These are phyloP conservation scores for Astropecten irregularis DNA, from an alignment of 53 echinoderm and acorn worm genomes.

Conservation along the genomic window DNA sequence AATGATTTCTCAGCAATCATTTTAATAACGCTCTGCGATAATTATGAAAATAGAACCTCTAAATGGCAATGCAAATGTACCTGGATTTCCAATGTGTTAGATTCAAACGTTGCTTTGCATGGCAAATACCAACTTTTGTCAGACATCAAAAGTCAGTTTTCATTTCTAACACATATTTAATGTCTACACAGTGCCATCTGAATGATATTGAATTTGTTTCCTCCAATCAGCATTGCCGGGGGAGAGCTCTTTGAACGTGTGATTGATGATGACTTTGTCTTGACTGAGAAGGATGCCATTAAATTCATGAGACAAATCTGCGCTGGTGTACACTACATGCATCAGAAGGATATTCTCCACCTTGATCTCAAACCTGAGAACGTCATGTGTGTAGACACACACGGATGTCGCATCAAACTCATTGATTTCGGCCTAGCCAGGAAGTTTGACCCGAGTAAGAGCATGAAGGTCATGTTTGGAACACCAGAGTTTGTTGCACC, in stretches of 20 bases:
- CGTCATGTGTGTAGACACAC: conserved; percentile 89
- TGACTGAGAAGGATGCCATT: conserved; percentile 96
- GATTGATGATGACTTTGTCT: conserved; percentile 90
- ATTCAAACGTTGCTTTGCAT: too few relatives aligned
- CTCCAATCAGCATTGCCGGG: conserved; percentile 85
- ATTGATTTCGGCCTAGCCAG: conserved; percentile 97
- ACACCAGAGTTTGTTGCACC: conserved; percentile 99
- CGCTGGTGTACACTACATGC: conserved; percentile 97
- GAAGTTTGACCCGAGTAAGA: conserved; percentile 74
- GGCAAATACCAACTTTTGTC: too few relatives aligned
- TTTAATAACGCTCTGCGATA: too few relatives aligned
- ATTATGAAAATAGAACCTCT: too few relatives aligned
- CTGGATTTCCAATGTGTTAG: too few relatives aligned
- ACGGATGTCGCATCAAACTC: conserved; percentile 85
- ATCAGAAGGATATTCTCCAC: conserved; percentile 77
- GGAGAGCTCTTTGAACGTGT: conserved; percentile 96
- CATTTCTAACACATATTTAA: too few relatives aligned
- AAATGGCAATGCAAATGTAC: too few relatives aligned
- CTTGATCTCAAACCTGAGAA: conserved; percentile 97
- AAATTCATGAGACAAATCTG: conserved; percentile 97
- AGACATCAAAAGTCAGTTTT: too few relatives aligned
- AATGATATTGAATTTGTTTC: too few relatives aligned
- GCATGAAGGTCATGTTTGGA: conserved; percentile 92
- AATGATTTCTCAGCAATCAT: too few relatives aligned
- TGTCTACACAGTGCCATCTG: too few relatives aligned